Evolutionary conservation across 2,888 invertebrate species (phyloP).

Genomic region (Acheta domesticus): DNA sequence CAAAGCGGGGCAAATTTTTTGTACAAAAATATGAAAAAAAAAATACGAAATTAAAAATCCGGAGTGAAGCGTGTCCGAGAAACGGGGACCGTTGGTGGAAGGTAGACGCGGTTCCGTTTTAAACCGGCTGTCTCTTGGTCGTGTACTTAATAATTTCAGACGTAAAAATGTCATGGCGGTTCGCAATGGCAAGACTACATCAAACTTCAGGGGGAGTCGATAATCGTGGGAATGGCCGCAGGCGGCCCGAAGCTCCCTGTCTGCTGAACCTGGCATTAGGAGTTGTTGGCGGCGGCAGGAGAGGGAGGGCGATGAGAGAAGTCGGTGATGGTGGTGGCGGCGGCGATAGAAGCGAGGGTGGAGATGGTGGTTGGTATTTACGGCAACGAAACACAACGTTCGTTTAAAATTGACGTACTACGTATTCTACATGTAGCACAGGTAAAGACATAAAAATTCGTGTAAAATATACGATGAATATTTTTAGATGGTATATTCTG

Average conservation of each 20-base stretch:
- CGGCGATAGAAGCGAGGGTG: background rate
- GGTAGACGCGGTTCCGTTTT: background rate
- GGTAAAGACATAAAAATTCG: too few species aligned
- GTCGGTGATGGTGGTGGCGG: too few species aligned
- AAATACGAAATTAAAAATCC: too few species aligned
- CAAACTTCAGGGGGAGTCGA: conserved; percentile 3
- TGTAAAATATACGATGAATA: too few species aligned
- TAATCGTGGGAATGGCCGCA: background rate
- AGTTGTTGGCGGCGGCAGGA: background rate
- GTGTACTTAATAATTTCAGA: conserved; percentile 7
- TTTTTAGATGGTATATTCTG: too few species aligned
- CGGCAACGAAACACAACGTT: too few species aligned
- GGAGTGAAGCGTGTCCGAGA: too few species aligned
- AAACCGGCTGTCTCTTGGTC: background rate
- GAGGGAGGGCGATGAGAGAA: background rate
- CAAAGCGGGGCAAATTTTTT: too few species aligned
- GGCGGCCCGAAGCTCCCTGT: background rate
- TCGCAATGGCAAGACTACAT: conserved; percentile 1
- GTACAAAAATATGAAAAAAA: too few species aligned
- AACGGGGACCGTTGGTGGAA: too few species aligned
- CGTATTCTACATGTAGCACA: too few species aligned
- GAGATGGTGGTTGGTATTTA: background rate
- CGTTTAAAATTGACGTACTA: too few species aligned
- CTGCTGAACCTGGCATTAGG: background rate
- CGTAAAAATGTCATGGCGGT: background rate